Conservation (phyloP, 2,113 vertebrate genomes). For the Sander lucioperca region DNA sequence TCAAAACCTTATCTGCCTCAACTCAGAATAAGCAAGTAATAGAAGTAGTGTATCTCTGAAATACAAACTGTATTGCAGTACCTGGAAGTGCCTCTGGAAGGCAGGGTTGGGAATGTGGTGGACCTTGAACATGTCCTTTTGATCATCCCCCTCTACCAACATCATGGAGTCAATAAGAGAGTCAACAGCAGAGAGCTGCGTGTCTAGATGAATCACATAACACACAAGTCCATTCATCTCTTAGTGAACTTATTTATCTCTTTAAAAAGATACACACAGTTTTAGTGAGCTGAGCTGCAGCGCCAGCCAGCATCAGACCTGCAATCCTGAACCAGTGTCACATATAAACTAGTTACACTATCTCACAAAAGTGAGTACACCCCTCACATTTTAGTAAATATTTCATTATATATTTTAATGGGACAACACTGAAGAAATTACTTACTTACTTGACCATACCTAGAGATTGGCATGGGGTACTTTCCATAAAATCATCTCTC, state of each 20-base stretch:
- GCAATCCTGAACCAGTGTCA: neutral
- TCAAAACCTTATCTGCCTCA: neutral
- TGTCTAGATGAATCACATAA: conserved; percentile 75
- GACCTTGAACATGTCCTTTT: conserved; percentile 89
- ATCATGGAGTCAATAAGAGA: conserved; percentile 95
- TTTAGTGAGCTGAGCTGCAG: neutral
- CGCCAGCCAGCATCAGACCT: neutral
- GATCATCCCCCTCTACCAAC: conserved; percentile 86
- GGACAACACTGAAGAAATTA: too few relatives aligned
- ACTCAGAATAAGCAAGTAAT: neutral
- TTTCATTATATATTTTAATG: too few relatives aligned
- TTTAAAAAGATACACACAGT: neutral
- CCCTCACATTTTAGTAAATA: too few relatives aligned
- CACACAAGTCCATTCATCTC: neutral
- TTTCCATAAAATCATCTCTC: too few relatives aligned
- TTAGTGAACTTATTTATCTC: neutral
- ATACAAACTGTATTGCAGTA: conserved; percentile 63
- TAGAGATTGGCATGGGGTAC: too few relatives aligned
- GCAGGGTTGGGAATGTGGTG: conserved; percentile 92
- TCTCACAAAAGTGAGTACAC: too few relatives aligned
- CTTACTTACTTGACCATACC: too few relatives aligned
- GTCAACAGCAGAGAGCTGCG: conserved; percentile 91
- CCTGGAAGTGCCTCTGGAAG: conserved; percentile 97
- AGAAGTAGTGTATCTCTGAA: neutral
- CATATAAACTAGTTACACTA: neutral